Evolutionary conservation across 2,113 vertebrate genomes (phyloP).

Genomic region (Heterochromis multidens): DNA sequence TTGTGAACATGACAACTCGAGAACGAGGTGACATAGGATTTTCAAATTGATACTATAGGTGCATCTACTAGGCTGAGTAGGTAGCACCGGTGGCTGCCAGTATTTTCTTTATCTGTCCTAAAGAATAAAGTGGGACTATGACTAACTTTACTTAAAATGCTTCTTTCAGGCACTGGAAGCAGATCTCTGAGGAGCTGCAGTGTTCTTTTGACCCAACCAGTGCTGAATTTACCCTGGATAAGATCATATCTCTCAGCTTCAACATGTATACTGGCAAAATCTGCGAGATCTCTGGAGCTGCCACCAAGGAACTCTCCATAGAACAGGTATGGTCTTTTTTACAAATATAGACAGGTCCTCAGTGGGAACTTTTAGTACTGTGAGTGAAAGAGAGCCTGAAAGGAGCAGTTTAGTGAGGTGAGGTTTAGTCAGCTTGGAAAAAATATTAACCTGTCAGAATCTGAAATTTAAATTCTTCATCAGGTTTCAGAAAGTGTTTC

Average conservation of each 20-base stretch:
- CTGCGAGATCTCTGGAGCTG: slow-evolving; percentile 79
- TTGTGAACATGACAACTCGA: too few relatives aligned
- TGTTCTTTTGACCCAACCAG: slow-evolving; percentile 77
- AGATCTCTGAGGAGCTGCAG: slow-evolving; percentile 80
- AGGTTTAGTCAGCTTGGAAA: neutral
- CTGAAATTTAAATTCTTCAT: neutral
- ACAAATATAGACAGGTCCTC: neutral
- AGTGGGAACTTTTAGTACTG: neutral
- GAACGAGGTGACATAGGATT: too few relatives aligned
- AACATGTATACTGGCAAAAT: slow-evolving; percentile 80
- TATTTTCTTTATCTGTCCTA: neutral
- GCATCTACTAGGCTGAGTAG: too few relatives aligned
- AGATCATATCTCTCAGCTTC: slow-evolving; percentile 79
- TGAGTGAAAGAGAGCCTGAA: neutral
- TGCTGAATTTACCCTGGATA: slow-evolving; percentile 82
- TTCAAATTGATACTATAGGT: too few relatives aligned
- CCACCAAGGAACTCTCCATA: slow-evolving; percentile 86
- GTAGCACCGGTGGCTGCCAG: too few relatives aligned
- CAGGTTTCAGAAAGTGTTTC: neutral
- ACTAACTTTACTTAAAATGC: neutral
- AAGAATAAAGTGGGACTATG: neutral
- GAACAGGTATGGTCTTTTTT: slow-evolving; percentile 76
- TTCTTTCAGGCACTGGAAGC: slow-evolving; percentile 83
- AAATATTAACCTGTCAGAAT: neutral
- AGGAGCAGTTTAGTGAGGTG: neutral